phyloP scores from a whole-genome alignment of 2,797 vertebrate species.

The Ptychobarbus kaznakovi region DNA sequence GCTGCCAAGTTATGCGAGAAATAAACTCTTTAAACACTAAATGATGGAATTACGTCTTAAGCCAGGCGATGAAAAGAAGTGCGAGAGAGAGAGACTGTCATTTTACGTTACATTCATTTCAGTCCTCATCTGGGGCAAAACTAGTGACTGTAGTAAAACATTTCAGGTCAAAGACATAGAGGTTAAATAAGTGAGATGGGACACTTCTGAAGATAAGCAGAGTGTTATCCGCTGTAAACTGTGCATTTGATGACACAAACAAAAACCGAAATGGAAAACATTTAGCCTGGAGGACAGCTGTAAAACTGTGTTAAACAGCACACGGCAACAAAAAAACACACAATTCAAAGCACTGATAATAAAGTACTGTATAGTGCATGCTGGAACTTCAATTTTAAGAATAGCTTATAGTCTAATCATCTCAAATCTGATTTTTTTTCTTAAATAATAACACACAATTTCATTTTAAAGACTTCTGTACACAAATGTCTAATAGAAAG shows the following conservation, averaged over 20 bases:
- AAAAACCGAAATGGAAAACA: conserved; percentile 17
- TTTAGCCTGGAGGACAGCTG: conserved; percentile 41
- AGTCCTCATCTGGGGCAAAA: conserved; percentile 28
- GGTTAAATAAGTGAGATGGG: conserved; percentile 1
- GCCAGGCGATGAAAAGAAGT: conserved; percentile 10
- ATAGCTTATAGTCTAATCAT: background rate
- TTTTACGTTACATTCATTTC: conserved; percentile 8
- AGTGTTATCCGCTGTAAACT: conserved; percentile 13
- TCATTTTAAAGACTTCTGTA: background rate
- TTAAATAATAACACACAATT: background rate
- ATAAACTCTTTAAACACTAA: conserved; percentile 32
- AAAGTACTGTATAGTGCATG: conserved; percentile 1
- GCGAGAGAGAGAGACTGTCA: conserved; percentile 25
- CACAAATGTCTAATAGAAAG: background rate
- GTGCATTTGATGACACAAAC: background rate
- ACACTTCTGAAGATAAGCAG: conserved; percentile 18
- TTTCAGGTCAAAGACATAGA: background rate
- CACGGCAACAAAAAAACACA: background rate
- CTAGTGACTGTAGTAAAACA: conserved; percentile 8
- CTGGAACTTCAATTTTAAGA: background rate
- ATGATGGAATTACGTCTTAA: conserved; percentile 38
- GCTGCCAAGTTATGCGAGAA: conserved; percentile 49
- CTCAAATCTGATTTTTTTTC: background rate
- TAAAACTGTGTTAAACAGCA: conserved; percentile 36
- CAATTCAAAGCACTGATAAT: background rate